Percentiles rank a stretch among this genome's conserved stretches.
These are phyloP conservation scores for Candoia aspera DNA, from an alignment of 2,113 vertebrate genomes.

Conservation along the genomic window DNA sequence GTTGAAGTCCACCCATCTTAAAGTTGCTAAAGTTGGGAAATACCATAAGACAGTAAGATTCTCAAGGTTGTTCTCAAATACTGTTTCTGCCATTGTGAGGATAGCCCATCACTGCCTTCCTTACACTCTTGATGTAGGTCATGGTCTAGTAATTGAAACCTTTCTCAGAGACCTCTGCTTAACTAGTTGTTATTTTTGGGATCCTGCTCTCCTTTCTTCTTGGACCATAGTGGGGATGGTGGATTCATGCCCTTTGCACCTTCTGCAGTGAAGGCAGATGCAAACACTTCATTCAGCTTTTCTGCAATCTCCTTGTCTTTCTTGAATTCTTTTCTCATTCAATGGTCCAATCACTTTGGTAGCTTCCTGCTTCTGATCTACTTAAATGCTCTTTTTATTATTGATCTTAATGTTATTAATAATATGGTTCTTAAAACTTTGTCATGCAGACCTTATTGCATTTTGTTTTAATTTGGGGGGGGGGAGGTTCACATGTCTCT, in stretches of 20 bases:
- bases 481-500: background rate
- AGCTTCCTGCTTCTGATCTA: background rate
- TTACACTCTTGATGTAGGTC: background rate
- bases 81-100: background rate
- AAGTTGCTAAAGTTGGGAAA: no score
- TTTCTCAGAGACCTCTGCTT: background rate
- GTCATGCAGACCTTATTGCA: background rate
- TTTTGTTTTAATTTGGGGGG: background rate
- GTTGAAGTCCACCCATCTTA: no score
- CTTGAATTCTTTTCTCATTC: background rate
- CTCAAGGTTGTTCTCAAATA: background rate
- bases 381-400: background rate
- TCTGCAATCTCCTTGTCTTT: background rate
- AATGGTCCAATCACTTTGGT: background rate
- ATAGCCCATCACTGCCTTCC: background rate
- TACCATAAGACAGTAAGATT: background rate
- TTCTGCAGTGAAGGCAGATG: background rate
- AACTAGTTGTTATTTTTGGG: background rate
- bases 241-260: background rate
- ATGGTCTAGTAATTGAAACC: background rate
- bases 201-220: background rate
- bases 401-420: background rate
- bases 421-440: background rate
- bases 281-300: background rate
- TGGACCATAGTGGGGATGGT: background rate